Evolutionary conservation across 2,797 vertebrate genomes (phyloP).

Genomic region (Enteromius trimaculatus): DNA sequence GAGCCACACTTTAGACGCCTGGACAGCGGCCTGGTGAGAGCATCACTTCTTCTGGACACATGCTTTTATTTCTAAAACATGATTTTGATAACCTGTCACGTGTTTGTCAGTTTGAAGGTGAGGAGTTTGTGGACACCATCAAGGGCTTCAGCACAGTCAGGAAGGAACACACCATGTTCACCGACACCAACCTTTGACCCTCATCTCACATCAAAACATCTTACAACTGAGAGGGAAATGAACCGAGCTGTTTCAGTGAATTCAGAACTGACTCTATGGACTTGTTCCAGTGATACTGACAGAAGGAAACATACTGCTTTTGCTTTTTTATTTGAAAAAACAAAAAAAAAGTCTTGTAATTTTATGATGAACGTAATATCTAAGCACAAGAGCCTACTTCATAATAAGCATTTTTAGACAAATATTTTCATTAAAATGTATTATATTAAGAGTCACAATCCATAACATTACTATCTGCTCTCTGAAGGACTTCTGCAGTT

Average conservation of each 20-base stretch:
- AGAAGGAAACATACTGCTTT: not conserved
- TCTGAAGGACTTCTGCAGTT: too few relatives aligned
- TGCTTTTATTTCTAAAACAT: not conserved
- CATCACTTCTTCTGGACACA: not conserved
- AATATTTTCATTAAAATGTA: not conserved
- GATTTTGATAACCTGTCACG: not conserved
- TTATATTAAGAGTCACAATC: not conserved
- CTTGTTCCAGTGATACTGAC: not conserved
- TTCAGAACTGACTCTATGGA: not conserved
- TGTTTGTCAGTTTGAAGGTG: constrained; percentile 86
- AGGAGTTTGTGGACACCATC: constrained; percentile 90
- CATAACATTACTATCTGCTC: not conserved
- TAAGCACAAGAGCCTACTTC: constrained; percentile 47
- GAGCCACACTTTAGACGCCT: constrained; percentile 86
- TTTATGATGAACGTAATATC: not conserved
- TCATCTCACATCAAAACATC: not conserved
- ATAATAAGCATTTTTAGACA: not conserved
- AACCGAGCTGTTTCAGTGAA: not conserved
- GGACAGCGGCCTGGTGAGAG: constrained; percentile 88
- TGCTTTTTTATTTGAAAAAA: not conserved
- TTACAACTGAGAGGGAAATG: not conserved
- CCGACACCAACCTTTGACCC: constrained; percentile 88
- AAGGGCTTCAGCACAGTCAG: constrained; percentile 97
- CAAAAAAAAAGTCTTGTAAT: not conserved
- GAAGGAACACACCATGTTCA: constrained; percentile 97